phyloP scores from a whole-genome alignment of 2,888 invertebrate genomes.

The Lycocerus yunnanus region DNA sequence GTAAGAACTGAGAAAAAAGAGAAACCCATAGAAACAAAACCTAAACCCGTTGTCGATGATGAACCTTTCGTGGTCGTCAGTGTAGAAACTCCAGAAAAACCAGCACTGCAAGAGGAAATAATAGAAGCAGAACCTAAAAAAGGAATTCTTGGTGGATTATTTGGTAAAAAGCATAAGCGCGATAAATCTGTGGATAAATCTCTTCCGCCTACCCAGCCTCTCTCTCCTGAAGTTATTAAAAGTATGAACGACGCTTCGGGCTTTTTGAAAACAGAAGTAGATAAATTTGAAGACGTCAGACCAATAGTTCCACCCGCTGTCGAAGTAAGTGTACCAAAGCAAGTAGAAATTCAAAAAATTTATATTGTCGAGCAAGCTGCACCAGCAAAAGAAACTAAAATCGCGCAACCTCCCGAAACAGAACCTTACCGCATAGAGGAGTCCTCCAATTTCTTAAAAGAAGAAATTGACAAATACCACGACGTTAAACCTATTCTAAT shows the following conservation, averaged over 20 bases:
- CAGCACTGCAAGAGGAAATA: constrained; percentile 20
- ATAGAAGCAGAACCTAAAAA: constrained; percentile 3
- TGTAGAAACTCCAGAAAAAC: constrained; percentile 20
- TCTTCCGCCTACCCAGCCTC: not conserved
- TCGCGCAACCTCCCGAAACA: not conserved
- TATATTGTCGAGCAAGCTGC: constrained; percentile 13
- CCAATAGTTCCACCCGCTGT: not conserved
- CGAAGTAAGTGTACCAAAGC: constrained; percentile 5
- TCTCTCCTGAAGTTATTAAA: not conserved
- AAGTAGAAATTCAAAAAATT: constrained; percentile 13
- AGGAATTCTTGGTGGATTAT: constrained; percentile 33
- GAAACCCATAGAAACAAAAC: too few relatives aligned
- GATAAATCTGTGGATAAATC: constrained; percentile 9
- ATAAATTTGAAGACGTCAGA: constrained; percentile 16
- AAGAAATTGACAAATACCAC: not conserved
- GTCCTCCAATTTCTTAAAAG: constrained; percentile 15
- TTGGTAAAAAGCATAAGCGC: constrained; percentile 34
- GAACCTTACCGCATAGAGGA: constrained; percentile 23
- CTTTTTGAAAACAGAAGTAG: constrained; percentile 11
- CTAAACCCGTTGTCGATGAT: too few relatives aligned
- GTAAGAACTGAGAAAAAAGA: not conserved
- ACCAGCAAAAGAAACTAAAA: constrained; percentile 20
- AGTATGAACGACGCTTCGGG: constrained; percentile 32
- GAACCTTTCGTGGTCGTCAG: too few relatives aligned
- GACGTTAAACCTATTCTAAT: not conserved